Conservation (phyloP, 2,888 invertebrate genomes). For the Drosophila seclusa region DNA sequence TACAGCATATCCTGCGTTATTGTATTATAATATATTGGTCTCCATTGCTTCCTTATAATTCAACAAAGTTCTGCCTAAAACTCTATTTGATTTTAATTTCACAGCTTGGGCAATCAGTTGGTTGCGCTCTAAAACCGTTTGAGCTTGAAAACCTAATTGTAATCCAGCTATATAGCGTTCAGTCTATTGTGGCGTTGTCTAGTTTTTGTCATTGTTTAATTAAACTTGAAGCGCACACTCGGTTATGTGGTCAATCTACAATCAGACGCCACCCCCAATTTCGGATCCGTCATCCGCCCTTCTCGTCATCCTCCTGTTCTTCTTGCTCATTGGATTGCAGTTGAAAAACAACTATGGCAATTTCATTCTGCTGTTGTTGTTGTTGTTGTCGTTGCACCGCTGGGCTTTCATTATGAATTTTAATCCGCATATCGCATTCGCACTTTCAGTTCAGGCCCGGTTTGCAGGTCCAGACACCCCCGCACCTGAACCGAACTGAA, state of each 20-base stretch:
- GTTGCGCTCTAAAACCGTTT: constrained; percentile 10
- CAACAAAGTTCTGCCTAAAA: neutral
- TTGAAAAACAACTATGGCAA: constrained; percentile 55
- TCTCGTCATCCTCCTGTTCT: neutral
- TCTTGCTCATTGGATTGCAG: constrained; percentile 31
- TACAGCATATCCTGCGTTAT: neutral
- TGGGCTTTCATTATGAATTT: constrained; percentile 76
- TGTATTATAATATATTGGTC: neutral
- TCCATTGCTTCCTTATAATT: neutral
- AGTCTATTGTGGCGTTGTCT: constrained; percentile 47
- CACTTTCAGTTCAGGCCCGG: constrained; percentile 67
- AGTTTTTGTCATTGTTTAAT: constrained; percentile 77
- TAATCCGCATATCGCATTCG: constrained; percentile 80
- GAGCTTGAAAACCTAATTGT: constrained; percentile 33
- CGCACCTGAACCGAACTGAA: constrained; percentile 13
- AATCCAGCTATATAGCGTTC: constrained; percentile 34
- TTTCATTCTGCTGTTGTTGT: constrained; percentile 33
- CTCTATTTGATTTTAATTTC: constrained; percentile 1
- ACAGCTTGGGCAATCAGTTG: constrained; percentile 27
- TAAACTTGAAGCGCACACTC: constrained; percentile 76
- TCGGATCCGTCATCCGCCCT: neutral
- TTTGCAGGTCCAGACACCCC: constrained; percentile 10
- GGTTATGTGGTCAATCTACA: constrained; percentile 63
- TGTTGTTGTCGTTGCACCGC: constrained; percentile 28
- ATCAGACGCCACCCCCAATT: constrained; percentile 17